Evolutionary conservation across 2,888 invertebrate species (phyloP), one percentile per base, ranked within the genome.

Genomic region (Parnassius mnemosyne): DNA sequence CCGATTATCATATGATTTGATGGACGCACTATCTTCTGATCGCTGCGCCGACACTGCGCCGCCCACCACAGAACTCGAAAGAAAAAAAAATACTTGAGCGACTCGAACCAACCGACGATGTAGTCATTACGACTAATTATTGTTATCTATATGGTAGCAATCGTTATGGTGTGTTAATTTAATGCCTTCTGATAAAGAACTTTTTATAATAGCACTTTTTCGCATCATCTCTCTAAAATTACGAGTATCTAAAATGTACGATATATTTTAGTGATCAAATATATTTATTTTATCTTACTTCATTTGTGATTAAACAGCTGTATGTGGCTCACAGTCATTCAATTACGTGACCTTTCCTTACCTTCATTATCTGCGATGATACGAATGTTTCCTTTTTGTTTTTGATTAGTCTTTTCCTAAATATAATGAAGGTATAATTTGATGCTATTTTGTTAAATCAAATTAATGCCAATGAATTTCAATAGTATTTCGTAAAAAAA

Each of bases 1-100:
- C 88, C 89, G 90, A 90, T 91, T 91, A 90, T 90, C 91, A 89
- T 91, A 88, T 83, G 87, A 87, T 89, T 88, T 91, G 91, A 91
- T 90, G 89, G 89, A 89, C 87, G 85, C 83, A 81, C 89, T 90
- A 90, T 90, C 90, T 84, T 72, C 77, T 71, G 80, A 90, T 90
- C 89, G 72, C 70, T 69, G 75, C 74, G 72, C 73, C 76, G 80
- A 75, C 76, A 72, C 72, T 76, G 80, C 77, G 80, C 88, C 87
- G 85, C 88, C 87, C 85, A 87, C 87, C 88, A 85, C 84, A 76
- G 83, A 79, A 83, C 81, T 82, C 78, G 79, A 83, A 88, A 83
- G 60, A 74, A 82, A 84, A 82, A 84, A 82, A 79, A 73, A 70
- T 65, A 68, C 71, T 66, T 67, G 68, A 72, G 73, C 77, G 25